Evolutionary conservation across 2,888 invertebrate genomes (phyloP).

Genomic region (Pollenia labialis): DNA sequence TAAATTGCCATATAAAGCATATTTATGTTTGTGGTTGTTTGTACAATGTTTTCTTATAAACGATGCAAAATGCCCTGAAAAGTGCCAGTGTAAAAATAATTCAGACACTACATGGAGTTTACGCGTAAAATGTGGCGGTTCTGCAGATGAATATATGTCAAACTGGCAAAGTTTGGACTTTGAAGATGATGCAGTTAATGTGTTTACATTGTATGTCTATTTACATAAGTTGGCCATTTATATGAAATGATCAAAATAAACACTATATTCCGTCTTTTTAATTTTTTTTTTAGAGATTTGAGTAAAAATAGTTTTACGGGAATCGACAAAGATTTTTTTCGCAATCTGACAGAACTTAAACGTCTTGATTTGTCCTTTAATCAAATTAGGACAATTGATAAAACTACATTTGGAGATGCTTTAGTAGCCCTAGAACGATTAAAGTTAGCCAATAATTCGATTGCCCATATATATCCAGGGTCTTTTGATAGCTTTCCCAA

Average conservation of each 20-base stretch:
- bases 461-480: constrained; percentile 88
- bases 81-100: constrained; percentile 70
- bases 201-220: constrained; percentile 79
- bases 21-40: constrained; percentile 44
- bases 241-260: not conserved
- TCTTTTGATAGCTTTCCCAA: constrained; percentile 89
- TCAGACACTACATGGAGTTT: constrained; percentile 74
- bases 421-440: constrained; percentile 88
- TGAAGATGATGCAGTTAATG: constrained; percentile 78
- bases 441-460: constrained; percentile 87
- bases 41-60: constrained; percentile 15
- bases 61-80: constrained; percentile 70
- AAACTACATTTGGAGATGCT: constrained; percentile 88
- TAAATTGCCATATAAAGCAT: constrained; percentile 15
- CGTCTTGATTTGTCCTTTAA: constrained; percentile 89
- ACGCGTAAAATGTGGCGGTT: constrained; percentile 81
- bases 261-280: no score
- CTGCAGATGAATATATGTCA: constrained; percentile 78
- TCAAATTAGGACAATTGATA: constrained; percentile 88
- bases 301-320: constrained; percentile 91
- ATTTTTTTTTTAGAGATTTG: constrained; percentile 87
- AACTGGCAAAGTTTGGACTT: constrained; percentile 81
- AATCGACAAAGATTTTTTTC: constrained; percentile 90
- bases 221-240: not conserved
- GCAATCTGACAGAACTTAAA: constrained; percentile 89